These are phyloP conservation scores for Ormyrus pomaceus DNA, from an alignment of 2,888 invertebrate species.

Conservation along the genomic window DNA sequence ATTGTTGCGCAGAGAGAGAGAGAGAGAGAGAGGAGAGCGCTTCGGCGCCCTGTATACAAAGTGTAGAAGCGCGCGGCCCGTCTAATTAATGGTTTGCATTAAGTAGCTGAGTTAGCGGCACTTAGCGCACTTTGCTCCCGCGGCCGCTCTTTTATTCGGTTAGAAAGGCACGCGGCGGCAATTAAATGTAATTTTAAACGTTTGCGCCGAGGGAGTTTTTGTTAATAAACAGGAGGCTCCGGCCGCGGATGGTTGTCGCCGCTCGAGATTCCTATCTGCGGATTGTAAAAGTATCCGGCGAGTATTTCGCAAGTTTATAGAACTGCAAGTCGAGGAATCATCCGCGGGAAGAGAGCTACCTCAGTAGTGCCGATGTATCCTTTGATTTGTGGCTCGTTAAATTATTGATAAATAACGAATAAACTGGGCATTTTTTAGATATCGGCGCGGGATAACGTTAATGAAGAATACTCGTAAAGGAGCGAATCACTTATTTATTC, in stretches of 20 bases:
- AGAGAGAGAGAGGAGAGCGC: too few species aligned
- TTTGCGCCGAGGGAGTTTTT: neutral
- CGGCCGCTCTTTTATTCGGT: conserved; percentile 14
- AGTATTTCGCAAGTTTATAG: neutral
- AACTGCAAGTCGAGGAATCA: neutral
- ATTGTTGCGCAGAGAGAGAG: conserved; percentile 2
- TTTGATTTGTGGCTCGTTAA: conserved; percentile 30
- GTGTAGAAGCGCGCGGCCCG: conserved; percentile 2
- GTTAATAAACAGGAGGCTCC: conserved; percentile 12
- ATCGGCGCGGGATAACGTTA: too few species aligned
- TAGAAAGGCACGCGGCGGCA: neutral
- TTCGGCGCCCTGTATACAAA: neutral
- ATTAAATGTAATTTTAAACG: conserved; percentile 40
- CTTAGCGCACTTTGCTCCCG: conserved; percentile 27
- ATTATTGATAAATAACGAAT: conserved; percentile 4
- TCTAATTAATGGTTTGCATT: conserved; percentile 56
- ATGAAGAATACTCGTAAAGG: too few species aligned
- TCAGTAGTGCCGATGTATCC: conserved; percentile 40
- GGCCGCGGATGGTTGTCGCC: conserved; percentile 21
- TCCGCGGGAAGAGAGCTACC: conserved; percentile 36
- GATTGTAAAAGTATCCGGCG: neutral
- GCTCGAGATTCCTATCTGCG: conserved; percentile 19
- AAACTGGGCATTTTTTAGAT: neutral
- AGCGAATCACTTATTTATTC: neutral
- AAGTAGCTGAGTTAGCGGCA: conserved; percentile 57